A percentile compares a stretch with the other conserved stretches of the same genome.
Conservation (phyloP, 2,113 vertebrate species). For the Benitochromis conjunctus region DNA sequence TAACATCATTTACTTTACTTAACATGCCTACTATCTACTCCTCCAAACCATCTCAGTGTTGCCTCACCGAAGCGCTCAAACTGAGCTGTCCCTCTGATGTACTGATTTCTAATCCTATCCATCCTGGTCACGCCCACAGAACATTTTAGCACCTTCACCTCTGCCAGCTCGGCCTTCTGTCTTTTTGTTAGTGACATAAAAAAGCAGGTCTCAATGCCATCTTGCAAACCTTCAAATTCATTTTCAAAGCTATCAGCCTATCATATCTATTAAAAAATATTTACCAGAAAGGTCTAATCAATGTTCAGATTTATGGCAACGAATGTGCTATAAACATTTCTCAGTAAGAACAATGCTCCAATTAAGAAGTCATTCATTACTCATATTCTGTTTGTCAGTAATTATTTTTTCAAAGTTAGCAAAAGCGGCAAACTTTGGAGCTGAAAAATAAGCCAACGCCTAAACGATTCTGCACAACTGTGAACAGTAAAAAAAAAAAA, state of each 20-base stretch:
- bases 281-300: not conserved
- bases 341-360: not conserved
- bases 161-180: not conserved
- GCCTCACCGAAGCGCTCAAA: not conserved
- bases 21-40: not conserved
- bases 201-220: no score
- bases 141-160: not conserved
- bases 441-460: not conserved
- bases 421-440: not conserved
- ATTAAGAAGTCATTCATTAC: not conserved
- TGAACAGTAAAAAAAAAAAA: not conserved
- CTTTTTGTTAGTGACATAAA: not conserved
- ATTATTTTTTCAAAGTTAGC: not conserved
- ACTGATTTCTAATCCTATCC: not conserved
- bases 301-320: not conserved
- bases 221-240: no score
- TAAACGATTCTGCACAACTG: not conserved
- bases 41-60: not conserved
- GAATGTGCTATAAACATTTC: not conserved
- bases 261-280: not conserved
- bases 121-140: not conserved
- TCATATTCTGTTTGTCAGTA: not conserved
- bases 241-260: not conserved
- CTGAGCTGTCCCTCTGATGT: not conserved
- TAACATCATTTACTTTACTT: no score